Evolutionary conservation across 1,140 invertebrate species (phyloP), one percentile per base, ranked within the genome.

Genomic region (Papilio dardanus): DNA sequence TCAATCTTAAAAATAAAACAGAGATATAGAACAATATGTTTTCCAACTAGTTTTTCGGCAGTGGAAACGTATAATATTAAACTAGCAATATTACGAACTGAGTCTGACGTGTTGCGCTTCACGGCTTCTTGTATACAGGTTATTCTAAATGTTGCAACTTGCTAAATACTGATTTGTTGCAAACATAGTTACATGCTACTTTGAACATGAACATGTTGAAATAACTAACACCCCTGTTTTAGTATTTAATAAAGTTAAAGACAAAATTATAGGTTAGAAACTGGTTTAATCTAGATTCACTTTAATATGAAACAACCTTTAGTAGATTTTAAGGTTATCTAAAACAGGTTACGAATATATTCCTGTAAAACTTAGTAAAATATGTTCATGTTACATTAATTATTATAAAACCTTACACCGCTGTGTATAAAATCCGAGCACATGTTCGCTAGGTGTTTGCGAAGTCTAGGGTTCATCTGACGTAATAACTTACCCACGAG

Each of bases 101-200:
- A 14, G 12, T 14, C 10, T 30, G 54, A 62, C 24, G 24, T 28
- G 54, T 62, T 28, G 54, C 14, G 42, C 21, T 28, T 62, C 24
- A 62, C 24, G 19, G 54, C 10, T 28, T 62, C 24, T 62, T 62
- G 24, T 62, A 14, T 62, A 62, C 54, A 62, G 54, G 24, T 62
- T 28, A 24, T 62, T 30, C 54, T 62, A 62, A 28, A 62, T 62
- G 54, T 62, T 62, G n/a, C 24, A 62, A 62, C 54, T 62, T 30
- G 54, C 2, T 30, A 62, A 58, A 62, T 28, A 62, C 10, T 62
- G 21, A 62, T 62, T 62, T 62, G 54, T 62, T 21, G 54, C 12
- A 28, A 30, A 62, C 54, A 62, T 62, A 62, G 24, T 30, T 62
- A 0, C 21, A 4, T 30, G 54, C 30, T 62, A 24, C 24, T 62